Percentiles rank a stretch among this genome's conserved stretches.
Evolutionary conservation across 2,113 vertebrate genomes (phyloP).

Genomic region (Pogona vitticeps): DNA sequence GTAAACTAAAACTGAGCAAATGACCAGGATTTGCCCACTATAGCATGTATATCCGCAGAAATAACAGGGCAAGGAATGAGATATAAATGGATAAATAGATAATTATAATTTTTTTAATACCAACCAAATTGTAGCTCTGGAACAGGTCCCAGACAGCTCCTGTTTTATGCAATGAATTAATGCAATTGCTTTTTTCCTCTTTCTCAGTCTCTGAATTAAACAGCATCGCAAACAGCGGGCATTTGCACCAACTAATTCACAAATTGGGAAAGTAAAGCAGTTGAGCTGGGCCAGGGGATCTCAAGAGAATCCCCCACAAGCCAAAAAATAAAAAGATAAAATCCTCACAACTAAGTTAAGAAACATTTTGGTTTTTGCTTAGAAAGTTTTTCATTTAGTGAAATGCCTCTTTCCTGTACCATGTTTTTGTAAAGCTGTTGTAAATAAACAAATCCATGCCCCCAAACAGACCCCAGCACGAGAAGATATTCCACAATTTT

Average conservation of each 20-base stretch:
- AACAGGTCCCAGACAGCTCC: background rate
- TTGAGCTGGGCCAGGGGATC: background rate
- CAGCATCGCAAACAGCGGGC: background rate
- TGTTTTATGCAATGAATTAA: slow-evolving; percentile 14
- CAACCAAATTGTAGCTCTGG: slow-evolving; percentile 7
- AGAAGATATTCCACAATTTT: background rate
- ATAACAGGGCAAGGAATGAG: background rate
- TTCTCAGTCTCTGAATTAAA: background rate
- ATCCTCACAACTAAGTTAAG: too few relatives aligned
- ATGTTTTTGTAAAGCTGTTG: too few relatives aligned
- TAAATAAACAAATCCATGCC: too few relatives aligned
- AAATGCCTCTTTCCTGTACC: too few relatives aligned
- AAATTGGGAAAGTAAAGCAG: background rate
- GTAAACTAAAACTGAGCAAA: background rate
- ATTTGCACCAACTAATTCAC: background rate
- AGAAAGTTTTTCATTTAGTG: too few relatives aligned
- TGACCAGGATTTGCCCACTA: background rate
- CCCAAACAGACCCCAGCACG: background rate
- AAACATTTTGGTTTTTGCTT: too few relatives aligned
- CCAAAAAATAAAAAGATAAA: background rate
- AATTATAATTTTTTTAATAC: slow-evolving; percentile 1
- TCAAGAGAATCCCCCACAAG: background rate
- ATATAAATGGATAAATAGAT: background rate
- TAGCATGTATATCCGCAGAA: background rate
- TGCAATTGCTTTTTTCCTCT: background rate